Base-by-base conservation (phyloP, 1,140 invertebrate genomes). In the Polyergus mexicanus region DNA sequence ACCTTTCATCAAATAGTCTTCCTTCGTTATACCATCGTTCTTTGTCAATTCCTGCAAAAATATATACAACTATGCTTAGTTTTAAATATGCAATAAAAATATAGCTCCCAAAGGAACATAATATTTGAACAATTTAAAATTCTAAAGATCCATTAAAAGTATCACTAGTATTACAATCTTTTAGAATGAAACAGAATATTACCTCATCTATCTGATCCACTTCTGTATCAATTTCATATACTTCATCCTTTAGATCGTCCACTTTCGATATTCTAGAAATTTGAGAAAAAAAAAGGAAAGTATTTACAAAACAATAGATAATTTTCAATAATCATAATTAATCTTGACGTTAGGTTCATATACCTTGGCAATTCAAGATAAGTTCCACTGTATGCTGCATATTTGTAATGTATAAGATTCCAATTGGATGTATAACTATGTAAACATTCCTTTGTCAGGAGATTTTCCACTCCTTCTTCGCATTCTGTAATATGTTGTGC, bases 321-420 rank as follows among this genome's bases (percentile, higher is more conserved):
- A 47, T 19, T 68, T 19, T 54, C 11, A 58, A 2, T 19, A 16
- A 54, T 68, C 11, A 16, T 32, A 68, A 71, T 60, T 51, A 81
- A 56, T 51, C 6, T 16, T 6, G 8, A 41, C 5, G 7, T 35
- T 11, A 44, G n/a, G 58, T 41, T 44, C 38, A 86, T 91, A 94
- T 95, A 98, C 98, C 97, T 97, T 86, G 98, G 98, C 87, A 99
- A 96, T 93, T 98, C 97, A 85, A 97, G 95, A 94, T 98, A 98
- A 84, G 96, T 97, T 35, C 97, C 97, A 28, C 98, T 97, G 93
- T 99, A 99, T 16, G 96, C 96, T 91, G 96, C 97, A 92, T 98
- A 99, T 94, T 98, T 99, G 92, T 98, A 99, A 93, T 98, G 97
- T 68, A 99, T 96, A 68, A 98, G 95, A 95, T 98, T 97, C 97